Conservation (phyloP, 2,888 invertebrate genomes). For the Folsomia candida region DNA sequence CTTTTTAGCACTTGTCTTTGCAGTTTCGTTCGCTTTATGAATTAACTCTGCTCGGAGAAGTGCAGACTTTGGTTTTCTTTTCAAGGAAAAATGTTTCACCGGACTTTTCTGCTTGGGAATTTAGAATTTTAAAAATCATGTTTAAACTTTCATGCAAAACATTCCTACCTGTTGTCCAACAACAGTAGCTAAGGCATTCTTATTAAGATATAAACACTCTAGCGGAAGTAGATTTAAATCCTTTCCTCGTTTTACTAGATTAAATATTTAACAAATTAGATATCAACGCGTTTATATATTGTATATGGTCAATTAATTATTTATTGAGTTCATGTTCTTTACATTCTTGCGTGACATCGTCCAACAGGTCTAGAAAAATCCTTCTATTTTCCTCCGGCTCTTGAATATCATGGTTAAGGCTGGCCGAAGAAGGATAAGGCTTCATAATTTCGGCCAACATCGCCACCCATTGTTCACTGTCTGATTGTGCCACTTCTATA, state of each 20-base stretch:
- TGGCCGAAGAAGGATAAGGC: slow-evolving; percentile 84
- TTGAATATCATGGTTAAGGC: slow-evolving; percentile 82
- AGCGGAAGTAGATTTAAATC: slow-evolving; percentile 82
- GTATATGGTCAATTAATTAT: background rate
- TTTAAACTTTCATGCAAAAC: too few species aligned
- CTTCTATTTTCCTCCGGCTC: slow-evolving; percentile 85
- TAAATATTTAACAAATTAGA: background rate
- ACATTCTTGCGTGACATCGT: slow-evolving; percentile 59
- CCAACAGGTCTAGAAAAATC: slow-evolving; percentile 85
- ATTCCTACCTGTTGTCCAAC: slow-evolving; percentile 60
- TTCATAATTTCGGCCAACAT: slow-evolving; percentile 94
- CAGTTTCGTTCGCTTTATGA: slow-evolving; percentile 84
- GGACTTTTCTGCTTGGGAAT: slow-evolving; percentile 77
- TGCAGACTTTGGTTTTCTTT: slow-evolving; percentile 90
- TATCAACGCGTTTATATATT: background rate
- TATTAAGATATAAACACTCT: slow-evolving; percentile 94
- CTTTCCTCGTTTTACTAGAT: slow-evolving; percentile 65
- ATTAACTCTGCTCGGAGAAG: slow-evolving; percentile 82
- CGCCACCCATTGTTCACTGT: slow-evolving; percentile 95
- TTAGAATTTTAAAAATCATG: too few species aligned
- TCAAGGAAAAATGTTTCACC: slow-evolving; percentile 86
- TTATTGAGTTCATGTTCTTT: slow-evolving; percentile 11
- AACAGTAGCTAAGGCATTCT: slow-evolving; percentile 82
- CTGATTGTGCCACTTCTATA: slow-evolving; percentile 84
- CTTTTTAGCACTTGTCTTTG: slow-evolving; percentile 75